Base-by-base conservation (phyloP, 2,113 vertebrate genomes). In the Bujurquina vittata region DNA sequence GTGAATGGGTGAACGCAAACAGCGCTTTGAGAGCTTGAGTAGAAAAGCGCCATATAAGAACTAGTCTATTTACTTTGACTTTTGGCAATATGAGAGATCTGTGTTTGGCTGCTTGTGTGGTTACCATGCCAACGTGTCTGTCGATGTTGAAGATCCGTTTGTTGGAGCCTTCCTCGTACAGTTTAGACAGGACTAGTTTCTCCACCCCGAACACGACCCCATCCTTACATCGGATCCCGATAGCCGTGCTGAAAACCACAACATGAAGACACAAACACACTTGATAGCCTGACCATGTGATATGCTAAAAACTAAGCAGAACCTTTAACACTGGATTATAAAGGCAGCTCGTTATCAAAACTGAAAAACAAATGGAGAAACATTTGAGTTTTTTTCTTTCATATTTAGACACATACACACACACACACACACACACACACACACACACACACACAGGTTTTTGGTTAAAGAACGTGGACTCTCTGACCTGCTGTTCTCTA, bases 91-190 rank as follows among this genome's bases (percentile, higher is more conserved):
- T 17, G 14, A 14, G 26, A 69, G 65, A 49, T 23, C 65, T 69
- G 46, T 31, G 20, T 54, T n/a, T 54, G 67, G 31, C 67, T 2
- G 23, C 2, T 43, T 62, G 46, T 35, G 76, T 63, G 31, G 95
- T 96, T 94, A 99, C 98, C 98, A 99, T 99, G 90, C 98, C 98
- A 5, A 99, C 97, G 2, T 99, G 98, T 40, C 96, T 95, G 93
- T 99, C 98, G 0, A 99, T 97, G 89, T 99, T 99, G 89, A 99
- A 99, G 94, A 99, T 98, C 26, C 98, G 97, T 93, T 99, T 99
- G 88, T 99, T 99, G 88, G 98, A 98, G 3, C 98, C 98, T 84
- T 99, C 94, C 86, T 99, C 98, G 1, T 99, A 99, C n/a, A 99
- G 96, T 95, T 99, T 99, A 84, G 98, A 99, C 89, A 99, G 95